Evolutionary conservation across 2,888 invertebrate species (phyloP).

Genomic region (Drosophila fungiperda): DNA sequence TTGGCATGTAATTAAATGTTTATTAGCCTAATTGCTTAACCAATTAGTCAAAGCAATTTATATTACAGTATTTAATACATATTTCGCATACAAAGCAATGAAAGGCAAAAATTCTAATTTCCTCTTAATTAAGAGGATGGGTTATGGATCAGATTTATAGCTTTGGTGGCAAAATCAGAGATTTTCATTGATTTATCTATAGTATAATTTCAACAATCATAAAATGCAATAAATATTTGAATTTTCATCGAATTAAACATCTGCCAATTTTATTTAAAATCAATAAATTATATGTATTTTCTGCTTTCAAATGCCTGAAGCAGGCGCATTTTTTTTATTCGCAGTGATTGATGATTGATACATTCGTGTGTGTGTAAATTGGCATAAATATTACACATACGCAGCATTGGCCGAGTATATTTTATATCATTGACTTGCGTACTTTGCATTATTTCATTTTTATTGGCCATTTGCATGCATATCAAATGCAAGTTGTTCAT

Average conservation of each 20-base stretch:
- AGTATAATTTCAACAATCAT: not conserved
- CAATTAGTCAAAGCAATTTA: slow-evolving; percentile 56
- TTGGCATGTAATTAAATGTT: slow-evolving; percentile 64
- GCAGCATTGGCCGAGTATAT: slow-evolving; percentile 21
- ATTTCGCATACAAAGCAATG: not conserved
- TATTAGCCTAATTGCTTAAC: slow-evolving; percentile 69
- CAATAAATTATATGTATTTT: not conserved
- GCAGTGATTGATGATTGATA: slow-evolving; percentile 10
- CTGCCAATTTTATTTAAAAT: not conserved
- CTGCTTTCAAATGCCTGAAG: not conserved
- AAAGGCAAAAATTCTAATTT: not conserved
- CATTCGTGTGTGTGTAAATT: slow-evolving; percentile 4
- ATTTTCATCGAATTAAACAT: not conserved
- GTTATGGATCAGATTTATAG: not conserved
- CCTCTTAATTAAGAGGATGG: not conserved
- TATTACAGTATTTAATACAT: slow-evolving; percentile 40
- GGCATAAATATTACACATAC: slow-evolving; percentile 27
- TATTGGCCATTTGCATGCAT: slow-evolving; percentile 35
- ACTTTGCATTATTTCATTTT: slow-evolving; percentile 2
- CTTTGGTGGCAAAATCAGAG: not conserved
- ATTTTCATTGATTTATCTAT: not conserved
- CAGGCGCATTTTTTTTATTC: slow-evolving; percentile 27
- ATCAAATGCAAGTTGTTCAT: slow-evolving; percentile 24
- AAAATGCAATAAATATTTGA: not conserved
- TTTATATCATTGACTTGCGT: slow-evolving; percentile 26